Evolutionary conservation across 2,888 invertebrate species (phyloP).

Genomic region (Buathra laborator): DNA sequence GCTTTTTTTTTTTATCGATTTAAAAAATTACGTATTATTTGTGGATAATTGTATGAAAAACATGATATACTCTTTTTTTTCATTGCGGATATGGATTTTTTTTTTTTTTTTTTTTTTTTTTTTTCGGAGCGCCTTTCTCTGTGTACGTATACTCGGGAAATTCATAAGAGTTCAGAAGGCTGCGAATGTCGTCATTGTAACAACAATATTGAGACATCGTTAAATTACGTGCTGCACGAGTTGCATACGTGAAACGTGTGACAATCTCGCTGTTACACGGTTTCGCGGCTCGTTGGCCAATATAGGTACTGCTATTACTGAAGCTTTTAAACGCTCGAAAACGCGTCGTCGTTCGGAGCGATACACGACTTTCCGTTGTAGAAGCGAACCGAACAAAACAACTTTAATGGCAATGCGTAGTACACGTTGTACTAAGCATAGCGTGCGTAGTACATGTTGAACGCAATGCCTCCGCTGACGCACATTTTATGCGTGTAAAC

Average conservation of each 20-base stretch:
- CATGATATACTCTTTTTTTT: not conserved
- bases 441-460: too few relatives aligned
- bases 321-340: not conserved
- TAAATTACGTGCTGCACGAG: constrained; percentile 1
- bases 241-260: not conserved
- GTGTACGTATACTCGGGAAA: not conserved
- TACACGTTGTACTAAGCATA: not conserved
- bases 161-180: not conserved
- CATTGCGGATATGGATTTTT: not conserved
- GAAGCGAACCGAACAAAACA: not conserved
- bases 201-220: constrained; percentile 8
- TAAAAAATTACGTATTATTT: too few relatives aligned
- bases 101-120: not conserved
- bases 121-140: not conserved
- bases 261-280: constrained; percentile 2
- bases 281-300: not conserved
- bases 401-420: not conserved
- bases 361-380: not conserved
- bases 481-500: too few relatives aligned
- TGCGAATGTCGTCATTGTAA: not conserved
- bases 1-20: not conserved
- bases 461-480: too few relatives aligned
- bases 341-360: not conserved
- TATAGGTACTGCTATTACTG: not conserved
- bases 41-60: not conserved